A percentile compares a stretch with the other conserved stretches of the same genome.
Conservation (phyloP, 1,140 invertebrate species). For the Phthorimaea operculella region DNA sequence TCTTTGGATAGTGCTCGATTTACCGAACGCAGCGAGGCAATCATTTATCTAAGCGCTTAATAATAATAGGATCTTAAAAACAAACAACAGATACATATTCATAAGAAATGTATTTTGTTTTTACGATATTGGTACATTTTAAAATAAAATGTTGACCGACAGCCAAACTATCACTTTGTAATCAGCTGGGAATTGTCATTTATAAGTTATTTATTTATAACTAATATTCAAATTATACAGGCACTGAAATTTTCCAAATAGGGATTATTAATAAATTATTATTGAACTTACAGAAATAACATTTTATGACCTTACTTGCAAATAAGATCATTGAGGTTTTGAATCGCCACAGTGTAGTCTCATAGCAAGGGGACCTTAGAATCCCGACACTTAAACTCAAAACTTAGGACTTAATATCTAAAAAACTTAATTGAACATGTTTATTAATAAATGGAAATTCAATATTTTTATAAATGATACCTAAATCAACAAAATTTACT, state of each 20-base stretch:
- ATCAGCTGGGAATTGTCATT: slow-evolving; percentile 18
- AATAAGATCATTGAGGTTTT: not conserved
- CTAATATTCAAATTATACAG: slow-evolving; percentile 13
- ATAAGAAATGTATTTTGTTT: slow-evolving; percentile 46
- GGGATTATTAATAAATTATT: slow-evolving; percentile 1
- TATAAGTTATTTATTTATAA: slow-evolving; percentile 12
- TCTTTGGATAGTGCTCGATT: no score
- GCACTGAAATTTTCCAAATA: slow-evolving; percentile 22
- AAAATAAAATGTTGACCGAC: slow-evolving; percentile 28
- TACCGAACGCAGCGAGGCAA: no score
- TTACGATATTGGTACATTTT: slow-evolving; percentile 36
- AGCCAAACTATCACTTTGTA: slow-evolving; percentile 24
- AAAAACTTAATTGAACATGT: no score
- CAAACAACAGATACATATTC: slow-evolving; percentile 20
- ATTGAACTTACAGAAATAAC: not conserved
- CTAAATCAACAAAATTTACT: no score
- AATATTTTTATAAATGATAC: no score
- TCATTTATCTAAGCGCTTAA: no score
- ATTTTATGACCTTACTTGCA: not conserved
- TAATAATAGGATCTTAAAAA: no score
- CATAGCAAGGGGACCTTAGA: slow-evolving; percentile 15
- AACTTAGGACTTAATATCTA: no score
- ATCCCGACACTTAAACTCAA: no score
- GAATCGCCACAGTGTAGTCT: slow-evolving; percentile 14
- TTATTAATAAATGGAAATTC: no score